These are phyloP conservation scores for Gila orcuttii DNA, from an alignment of 2,113 vertebrate genomes.

Conservation along the genomic window DNA sequence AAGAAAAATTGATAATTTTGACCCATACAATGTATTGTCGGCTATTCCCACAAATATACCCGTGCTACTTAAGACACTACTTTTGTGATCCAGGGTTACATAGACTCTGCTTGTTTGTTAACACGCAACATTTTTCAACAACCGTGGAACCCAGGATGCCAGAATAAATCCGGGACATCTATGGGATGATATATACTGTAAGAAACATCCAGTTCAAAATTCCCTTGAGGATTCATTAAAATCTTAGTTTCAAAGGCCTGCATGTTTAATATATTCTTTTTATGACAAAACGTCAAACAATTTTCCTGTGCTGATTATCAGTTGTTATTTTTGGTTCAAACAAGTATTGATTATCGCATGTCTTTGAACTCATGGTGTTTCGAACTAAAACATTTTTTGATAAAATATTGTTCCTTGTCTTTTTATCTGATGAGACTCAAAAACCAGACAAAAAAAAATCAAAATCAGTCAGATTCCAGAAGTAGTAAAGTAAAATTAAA, in stretches of 20 bases:
- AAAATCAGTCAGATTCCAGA: not conserved
- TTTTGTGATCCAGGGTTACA: no score
- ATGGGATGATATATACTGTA: not conserved
- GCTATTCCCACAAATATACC: no score
- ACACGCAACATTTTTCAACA: not conserved
- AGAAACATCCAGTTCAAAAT: conserved; percentile 3
- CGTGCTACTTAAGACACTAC: no score
- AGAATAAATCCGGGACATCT: not conserved
- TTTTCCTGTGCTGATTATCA: conserved; percentile 12
- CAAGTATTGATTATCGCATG: conserved; percentile 16
- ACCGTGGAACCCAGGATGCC: not conserved
- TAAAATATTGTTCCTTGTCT: not conserved
- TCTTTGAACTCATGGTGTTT: conserved; percentile 19
- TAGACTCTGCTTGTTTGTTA: not conserved
- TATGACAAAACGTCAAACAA: conserved; percentile 22
- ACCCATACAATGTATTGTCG: no score
- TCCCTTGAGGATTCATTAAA: conserved; percentile 41
- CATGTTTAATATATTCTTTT: conserved; percentile 29
- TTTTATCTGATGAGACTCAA: not conserved
- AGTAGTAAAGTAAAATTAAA: not conserved
- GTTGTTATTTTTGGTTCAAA: conserved; percentile 28
- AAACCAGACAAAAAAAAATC: not conserved
- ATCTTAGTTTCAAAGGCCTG: conserved; percentile 31
- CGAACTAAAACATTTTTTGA: conserved; percentile 1
- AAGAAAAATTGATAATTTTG: no score